phyloP scores from a whole-genome alignment of 2,113 vertebrate species.

The Caranx melampygus region DNA sequence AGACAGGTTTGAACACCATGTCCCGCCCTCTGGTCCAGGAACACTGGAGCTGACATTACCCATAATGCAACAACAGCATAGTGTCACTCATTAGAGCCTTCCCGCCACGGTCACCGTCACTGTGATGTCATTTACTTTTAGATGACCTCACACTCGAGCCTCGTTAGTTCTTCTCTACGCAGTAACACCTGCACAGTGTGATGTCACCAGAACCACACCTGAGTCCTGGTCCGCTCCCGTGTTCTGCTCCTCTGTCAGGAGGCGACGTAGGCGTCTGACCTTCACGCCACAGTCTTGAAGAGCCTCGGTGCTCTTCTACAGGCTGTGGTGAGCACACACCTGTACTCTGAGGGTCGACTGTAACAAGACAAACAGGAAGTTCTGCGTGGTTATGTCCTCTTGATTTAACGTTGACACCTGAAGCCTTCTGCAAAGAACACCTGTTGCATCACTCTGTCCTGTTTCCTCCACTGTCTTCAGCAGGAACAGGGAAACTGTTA shows the following conservation, averaged over 20 bases:
- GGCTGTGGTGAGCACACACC: background rate
- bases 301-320: background rate
- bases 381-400: background rate
- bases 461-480: background rate
- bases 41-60: conserved; percentile 22
- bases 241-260: too few relatives aligned
- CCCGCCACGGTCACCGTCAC: background rate
- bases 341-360: too few relatives aligned
- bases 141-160: background rate
- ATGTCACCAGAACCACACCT: background rate
- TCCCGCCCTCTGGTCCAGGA: background rate
- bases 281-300: background rate
- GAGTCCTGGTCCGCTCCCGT: background rate
- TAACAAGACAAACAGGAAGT: too few relatives aligned
- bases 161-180: background rate
- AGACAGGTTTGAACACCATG: background rate
- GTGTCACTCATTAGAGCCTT: background rate
- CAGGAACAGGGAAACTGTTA: background rate
- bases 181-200: background rate
- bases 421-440: background rate
- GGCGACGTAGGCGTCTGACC: background rate
- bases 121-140: conserved; percentile 4
- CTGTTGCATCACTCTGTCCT: background rate
- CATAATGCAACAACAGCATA: conserved; percentile 43
- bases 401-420: background rate